These are phyloP conservation scores for Pachyramphus minor DNA, from an alignment of 2,113 vertebrate genomes.

Conservation along the genomic window DNA sequence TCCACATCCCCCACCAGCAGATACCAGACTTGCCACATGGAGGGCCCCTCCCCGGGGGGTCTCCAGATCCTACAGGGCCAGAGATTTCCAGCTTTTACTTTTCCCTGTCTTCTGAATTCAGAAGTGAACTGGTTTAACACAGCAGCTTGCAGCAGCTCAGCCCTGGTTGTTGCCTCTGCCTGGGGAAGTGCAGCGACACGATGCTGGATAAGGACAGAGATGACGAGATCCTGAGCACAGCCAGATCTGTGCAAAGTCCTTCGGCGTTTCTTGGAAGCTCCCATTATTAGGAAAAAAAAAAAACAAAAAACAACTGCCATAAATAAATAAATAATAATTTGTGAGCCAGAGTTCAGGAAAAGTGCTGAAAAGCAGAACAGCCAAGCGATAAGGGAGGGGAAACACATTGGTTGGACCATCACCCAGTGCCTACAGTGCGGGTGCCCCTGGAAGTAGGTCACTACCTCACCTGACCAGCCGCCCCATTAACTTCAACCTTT, in stretches of 20 bases:
- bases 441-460: constrained; percentile 44
- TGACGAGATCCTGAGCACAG: background rate
- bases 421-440: background rate
- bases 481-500: constrained; percentile 50
- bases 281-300: background rate
- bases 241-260: constrained; percentile 38
- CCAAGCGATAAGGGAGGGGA: background rate
- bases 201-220: background rate
- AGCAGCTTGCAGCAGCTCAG: background rate
- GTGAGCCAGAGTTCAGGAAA: constrained; percentile 26
- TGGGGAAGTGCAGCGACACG: background rate
- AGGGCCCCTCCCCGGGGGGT: background rate
- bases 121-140: rapidly evolving
- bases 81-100: background rate
- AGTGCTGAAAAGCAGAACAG: constrained; percentile 38
- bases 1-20: background rate
- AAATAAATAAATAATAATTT: constrained; percentile 24
- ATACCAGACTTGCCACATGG: background rate
- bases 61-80: background rate
- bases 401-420: background rate
- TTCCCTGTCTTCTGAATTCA: background rate
- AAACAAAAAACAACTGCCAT: background rate
- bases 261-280: background rate
- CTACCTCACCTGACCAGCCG: constrained; percentile 36
- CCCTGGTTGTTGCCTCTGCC: background rate